Base-by-base conservation (phyloP, 53 echinoderm and acorn worm genomes). In the Temnopleurus reevesii region DNA sequence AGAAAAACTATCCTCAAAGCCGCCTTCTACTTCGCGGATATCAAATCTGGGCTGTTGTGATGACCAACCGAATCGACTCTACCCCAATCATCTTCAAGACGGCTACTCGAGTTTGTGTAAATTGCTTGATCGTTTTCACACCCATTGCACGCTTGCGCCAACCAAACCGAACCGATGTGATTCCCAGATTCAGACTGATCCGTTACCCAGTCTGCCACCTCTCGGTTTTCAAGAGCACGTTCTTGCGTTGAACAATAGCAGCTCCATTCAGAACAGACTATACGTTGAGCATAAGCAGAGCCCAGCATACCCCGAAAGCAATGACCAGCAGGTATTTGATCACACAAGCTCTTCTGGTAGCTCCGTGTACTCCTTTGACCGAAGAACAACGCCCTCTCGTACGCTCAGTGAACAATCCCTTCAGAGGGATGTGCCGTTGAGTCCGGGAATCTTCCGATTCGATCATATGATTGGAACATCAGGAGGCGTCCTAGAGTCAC, bases 181-280 rank as follows among this genome's bases (percentile, higher is more conserved):
- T 49, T 79, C 79, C 47, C 79, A 79, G 41, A 79, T 46, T 13
- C 79, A 79, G 46, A 79, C 79, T 5, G 79, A 79, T 15, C 79
- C 49, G 23, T 47, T 79, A 28, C 79, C 79, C 6, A 79, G 27
- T 49, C 79, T 79, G 12, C 79, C 79, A 27, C 79, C 79, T 46
- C 51, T 79, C 15, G 47, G 29, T 28, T 79, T 49, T 30, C 49
- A 79, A 8, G 79, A 49, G 28, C 26, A 79, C 13, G 46, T 49
- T 41, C 7, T 21, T 7, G 0, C 4, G 8, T 21, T 38, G 3
- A 65, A 65, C 19, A 65, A 36, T 3, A 65, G 35, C n/a, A 71
- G 41, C 41, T 41, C 41, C 35, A 41, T 9, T 41, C 71, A 41
- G 41, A 71, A 41, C 10, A n/a, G 10, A 38, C 8, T 21, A 4